Evolutionary conservation across 2,113 vertebrate genomes (phyloP).

Genomic region (Poecile atricapillus): DNA sequence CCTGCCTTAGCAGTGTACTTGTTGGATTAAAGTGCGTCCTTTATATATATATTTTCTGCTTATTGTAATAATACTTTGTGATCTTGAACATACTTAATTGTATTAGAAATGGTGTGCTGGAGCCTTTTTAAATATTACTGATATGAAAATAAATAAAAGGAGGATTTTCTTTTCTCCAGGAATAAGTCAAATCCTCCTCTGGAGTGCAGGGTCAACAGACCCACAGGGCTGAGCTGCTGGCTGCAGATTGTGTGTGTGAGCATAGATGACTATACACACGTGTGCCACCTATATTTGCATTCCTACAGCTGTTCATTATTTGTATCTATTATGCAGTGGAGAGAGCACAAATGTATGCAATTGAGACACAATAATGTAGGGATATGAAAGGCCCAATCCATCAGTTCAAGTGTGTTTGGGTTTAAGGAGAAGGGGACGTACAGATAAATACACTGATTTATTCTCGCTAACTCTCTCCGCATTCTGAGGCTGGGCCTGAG

Average conservation of each 20-base stretch:
- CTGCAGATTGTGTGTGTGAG: background rate
- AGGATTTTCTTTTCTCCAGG: background rate
- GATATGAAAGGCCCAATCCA: constrained; percentile 53
- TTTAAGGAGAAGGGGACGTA: background rate
- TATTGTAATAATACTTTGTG: constrained; percentile 32
- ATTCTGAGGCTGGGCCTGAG: background rate
- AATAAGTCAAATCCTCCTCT: constrained; percentile 12
- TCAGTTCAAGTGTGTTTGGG: constrained; percentile 63
- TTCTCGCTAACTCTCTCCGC: background rate
- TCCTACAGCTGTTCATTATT: constrained; percentile 49
- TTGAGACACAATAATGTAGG: constrained; percentile 32
- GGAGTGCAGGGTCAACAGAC: constrained; percentile 3
- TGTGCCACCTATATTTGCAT: constrained; percentile 40
- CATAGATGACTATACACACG: background rate
- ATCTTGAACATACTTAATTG: constrained; percentile 48
- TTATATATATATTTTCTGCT: constrained; percentile 38
- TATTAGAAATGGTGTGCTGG: constrained; percentile 46
- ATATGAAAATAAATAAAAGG: constrained; percentile 2
- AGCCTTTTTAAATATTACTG: background rate
- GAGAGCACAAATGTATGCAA: constrained; percentile 37
- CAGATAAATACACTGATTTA: constrained; percentile 57
- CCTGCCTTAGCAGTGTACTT: background rate
- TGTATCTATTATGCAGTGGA: constrained; percentile 11
- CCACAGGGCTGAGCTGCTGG: constrained; percentile 23
- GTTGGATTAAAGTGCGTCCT: constrained; percentile 44